Base-by-base conservation (phyloP, 2,888 invertebrate species). In the Odontomyia ornata region DNA sequence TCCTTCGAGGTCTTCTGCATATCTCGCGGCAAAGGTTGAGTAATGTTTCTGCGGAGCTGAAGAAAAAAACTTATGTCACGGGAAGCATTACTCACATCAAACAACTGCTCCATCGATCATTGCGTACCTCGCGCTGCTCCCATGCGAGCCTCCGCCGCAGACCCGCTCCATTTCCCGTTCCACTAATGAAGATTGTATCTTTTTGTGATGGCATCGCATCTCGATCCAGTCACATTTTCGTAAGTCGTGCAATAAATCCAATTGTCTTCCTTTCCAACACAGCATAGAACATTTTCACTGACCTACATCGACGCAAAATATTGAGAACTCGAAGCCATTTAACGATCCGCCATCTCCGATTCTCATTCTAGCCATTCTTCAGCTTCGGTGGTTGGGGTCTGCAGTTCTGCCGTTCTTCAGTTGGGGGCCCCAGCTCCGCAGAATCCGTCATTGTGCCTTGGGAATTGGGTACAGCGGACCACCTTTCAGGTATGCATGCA, bases 271-370 rank as follows among this genome's bases (percentile, higher is more conserved):
- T 46, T 69, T 69, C 69, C 23, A 69, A 69, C 47, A 25, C 46
- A 15, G 43, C 69, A 47, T 69, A 69, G 69, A 69, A 69, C 69
- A 47, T 69, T 69, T 69, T 69, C 69, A 69, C 69, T 69, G 69
- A 69, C 69, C 69, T 47, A 69, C 25, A 47, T 69, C 47, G 15
- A 15, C 1, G 30, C 47, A 13, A 65, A 30, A 65, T 65, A 36
- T 65, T 43, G 43, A 65, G 65, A 46, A 69, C 69, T 69, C 47
- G 25, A 36, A 69, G 69, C 47, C 69, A 25, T 46, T 69, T n/a
- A 52, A 18, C 13, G 52, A 52, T 60, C 60, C n/a, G 13, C 23
- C 21, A 60, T 60, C 21, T 60, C n/a, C 69, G 65, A 65, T 25
- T 69, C 46, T 46, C 23, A 27, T 69, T 69, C 69, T 69, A 69